phyloP scores from a whole-genome alignment of 2,113 vertebrate species.

The Centropus unirufus region DNA sequence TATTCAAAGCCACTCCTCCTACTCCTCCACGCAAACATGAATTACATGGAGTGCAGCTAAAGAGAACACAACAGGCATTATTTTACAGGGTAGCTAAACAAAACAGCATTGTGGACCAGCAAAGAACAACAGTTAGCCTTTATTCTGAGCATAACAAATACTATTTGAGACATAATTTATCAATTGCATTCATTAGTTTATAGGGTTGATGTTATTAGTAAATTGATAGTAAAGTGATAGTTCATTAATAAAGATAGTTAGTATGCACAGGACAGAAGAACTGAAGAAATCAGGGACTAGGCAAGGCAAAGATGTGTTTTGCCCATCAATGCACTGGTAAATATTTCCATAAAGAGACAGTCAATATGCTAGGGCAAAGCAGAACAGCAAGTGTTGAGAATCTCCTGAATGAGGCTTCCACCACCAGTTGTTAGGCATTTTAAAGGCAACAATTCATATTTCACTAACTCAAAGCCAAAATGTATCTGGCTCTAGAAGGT shows the following conservation, averaged over 20 bases:
- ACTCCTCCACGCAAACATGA: background rate
- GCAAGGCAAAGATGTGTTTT: background rate
- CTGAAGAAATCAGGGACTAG: background rate
- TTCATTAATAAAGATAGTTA: background rate
- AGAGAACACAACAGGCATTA: background rate
- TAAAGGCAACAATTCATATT: constrained; percentile 43
- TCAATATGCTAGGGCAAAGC: background rate
- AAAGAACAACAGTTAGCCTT: background rate
- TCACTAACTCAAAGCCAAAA: background rate
- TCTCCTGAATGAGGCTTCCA: background rate
- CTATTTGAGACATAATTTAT: background rate
- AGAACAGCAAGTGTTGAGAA: constrained; percentile 17
- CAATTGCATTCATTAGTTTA: background rate
- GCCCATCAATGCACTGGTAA: background rate
- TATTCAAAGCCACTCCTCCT: background rate
- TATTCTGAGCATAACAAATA: background rate
- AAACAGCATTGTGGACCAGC: background rate
- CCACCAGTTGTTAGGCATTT: constrained; percentile 33
- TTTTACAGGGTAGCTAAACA: constrained; percentile 27
- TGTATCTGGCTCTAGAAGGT: background rate
- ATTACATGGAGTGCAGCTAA: background rate
- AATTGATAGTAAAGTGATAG: too few relatives aligned
- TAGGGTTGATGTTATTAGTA: background rate
- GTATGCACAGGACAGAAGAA: background rate
- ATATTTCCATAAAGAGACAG: background rate